Conservation (phyloP, 2,888 invertebrate genomes). For the Netelia fuscicornis region DNA sequence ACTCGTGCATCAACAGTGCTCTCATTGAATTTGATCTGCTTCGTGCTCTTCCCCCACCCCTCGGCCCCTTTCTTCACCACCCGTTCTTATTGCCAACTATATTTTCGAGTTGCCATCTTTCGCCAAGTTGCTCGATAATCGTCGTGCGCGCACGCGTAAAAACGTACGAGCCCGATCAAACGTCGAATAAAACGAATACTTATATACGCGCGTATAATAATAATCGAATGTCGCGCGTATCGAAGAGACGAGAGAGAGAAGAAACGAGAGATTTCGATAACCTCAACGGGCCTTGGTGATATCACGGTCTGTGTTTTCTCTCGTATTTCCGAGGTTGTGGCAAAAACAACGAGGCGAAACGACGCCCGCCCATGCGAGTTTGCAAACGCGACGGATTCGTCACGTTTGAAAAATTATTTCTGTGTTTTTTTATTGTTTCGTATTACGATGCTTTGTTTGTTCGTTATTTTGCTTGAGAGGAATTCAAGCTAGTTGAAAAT, state of each 20-base stretch:
- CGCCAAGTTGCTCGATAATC: conserved; percentile 37
- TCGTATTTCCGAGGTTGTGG: conserved; percentile 35
- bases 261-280: conserved; percentile 56
- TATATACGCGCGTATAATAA: conserved; percentile 6
- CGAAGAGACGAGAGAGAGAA: conserved; percentile 25
- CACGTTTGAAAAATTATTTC: conserved; percentile 14
- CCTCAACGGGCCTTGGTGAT: conserved; percentile 52
- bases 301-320: conserved; percentile 27
- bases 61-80: no score
- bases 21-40: conserved; percentile 81
- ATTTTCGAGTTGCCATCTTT: conserved; percentile 24
- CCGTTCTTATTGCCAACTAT: conserved; percentile 32
- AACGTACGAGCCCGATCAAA: no score
- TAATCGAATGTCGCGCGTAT: conserved; percentile 4
- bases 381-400: no score
- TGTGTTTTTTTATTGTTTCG: neutral
- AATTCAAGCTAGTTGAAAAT: neutral
- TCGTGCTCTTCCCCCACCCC: no score
- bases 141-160: conserved; percentile 1
- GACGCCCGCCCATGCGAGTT: no score
- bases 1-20: conserved; percentile 82
- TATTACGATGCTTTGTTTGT: conserved; percentile 4
- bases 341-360: conserved; percentile 55
- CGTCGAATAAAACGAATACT: neutral
- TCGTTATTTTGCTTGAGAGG: neutral